Evolutionary conservation across 2,888 invertebrate genomes (phyloP), one percentile per base, ranked within the genome.

Genomic region (Tipula helvola): DNA sequence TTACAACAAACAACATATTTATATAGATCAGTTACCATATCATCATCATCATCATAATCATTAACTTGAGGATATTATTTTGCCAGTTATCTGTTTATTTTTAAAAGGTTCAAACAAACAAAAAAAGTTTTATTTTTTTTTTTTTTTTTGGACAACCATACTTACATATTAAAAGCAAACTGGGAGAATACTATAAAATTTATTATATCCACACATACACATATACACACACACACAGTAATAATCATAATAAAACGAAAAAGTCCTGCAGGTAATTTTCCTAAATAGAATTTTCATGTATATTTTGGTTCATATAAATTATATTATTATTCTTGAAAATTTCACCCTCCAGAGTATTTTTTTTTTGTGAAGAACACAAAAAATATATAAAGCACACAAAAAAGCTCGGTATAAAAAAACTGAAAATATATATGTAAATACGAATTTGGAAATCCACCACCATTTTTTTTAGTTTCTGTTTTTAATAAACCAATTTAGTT

Each of bases 211-310:
- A 16, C 1, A 52, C 39, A 39, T 39, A 39, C 39, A 39, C 5
- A 39, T 5, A 39, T 39, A n/a, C n/a, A n/a, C n/a, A n/a, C n/a
- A 39, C 39, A 39, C 7, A 39, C 39, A 52, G 12, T 16, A 52
- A 52, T 52, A 71, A 71, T 71, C 71, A 71, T 71, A 71, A 71
- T 71, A 71, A 71, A 71, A 71, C 71, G 28, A 71, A 28, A 71
- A 71, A 71, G 71, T 71, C 71, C 71, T 71, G 71, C 71, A 71
- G 71, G 71, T 71, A 71, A 71, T 71, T 71, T 71, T 71, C 71
- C 71, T 10, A 71, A 28, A 71, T 71, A 71, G 28, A 71, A 28
- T 71, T 71, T 71, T 71, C 71, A 71, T 28, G 18, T 52, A 52
- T 71, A 71, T 71, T 71, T 71, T 71, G 71, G 28, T 71, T 71